phyloP scores from a whole-genome alignment of 2,113 vertebrate species.

The Motacilla tschutschensis region DNA sequence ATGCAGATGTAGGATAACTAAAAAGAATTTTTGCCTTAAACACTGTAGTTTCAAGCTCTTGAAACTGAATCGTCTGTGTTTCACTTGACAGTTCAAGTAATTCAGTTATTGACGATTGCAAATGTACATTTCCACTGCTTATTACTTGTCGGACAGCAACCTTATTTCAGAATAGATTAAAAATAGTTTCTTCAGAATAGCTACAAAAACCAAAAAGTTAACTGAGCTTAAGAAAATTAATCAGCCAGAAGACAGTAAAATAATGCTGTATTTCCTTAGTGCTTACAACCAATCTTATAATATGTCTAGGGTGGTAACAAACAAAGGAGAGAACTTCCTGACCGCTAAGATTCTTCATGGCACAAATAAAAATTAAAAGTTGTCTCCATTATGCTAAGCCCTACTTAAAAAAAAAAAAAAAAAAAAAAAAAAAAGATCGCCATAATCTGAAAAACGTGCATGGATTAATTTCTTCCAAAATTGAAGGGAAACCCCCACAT shows the following conservation, averaged over 20 bases:
- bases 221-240: neutral
- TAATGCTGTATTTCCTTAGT: neutral
- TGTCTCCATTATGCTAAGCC: fast-evolving
- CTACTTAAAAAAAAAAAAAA: neutral
- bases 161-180: neutral
- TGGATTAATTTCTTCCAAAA: neutral
- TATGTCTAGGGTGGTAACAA: neutral
- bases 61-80: neutral
- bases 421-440: neutral
- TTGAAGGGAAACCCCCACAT: fast-evolving
- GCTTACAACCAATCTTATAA: neutral
- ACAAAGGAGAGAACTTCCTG: neutral
- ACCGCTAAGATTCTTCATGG: neutral
- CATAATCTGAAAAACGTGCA: neutral
- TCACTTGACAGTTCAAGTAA: neutral
- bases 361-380: neutral
- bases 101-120: neutral
- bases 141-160: neutral
- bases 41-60: neutral
- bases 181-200: neutral
- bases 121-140: neutral
- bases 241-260: neutral
- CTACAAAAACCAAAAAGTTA: neutral
- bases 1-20: neutral
- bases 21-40: neutral